Evolutionary conservation across 2,797 vertebrate genomes (phyloP).

Genomic region (Crenuchus spilurus): DNA sequence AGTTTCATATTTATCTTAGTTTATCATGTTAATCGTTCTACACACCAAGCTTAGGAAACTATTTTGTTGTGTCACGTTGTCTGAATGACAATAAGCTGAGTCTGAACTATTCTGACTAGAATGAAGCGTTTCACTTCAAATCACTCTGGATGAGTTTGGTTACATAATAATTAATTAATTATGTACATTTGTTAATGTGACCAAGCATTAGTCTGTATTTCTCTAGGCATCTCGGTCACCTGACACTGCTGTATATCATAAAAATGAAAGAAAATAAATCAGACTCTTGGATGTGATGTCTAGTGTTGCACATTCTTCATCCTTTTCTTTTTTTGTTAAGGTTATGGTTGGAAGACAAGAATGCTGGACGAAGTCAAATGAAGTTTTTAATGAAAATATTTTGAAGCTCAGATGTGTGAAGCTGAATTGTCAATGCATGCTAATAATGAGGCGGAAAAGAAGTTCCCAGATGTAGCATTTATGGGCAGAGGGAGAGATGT

Average conservation of each 20-base stretch:
- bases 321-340: conserved; percentile 99
- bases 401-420: conserved; percentile 98
- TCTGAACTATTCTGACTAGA: too few species aligned
- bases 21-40: too few species aligned
- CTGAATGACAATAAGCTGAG: too few species aligned
- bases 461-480: conserved; percentile 67
- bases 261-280: not conserved
- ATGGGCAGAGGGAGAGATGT: conserved; percentile 75
- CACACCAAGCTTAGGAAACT: too few species aligned
- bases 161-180: too few species aligned
- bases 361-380: conserved; percentile 98
- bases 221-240: too few species aligned
- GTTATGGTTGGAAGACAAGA: conserved; percentile 99
- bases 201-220: too few species aligned
- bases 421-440: conserved; percentile 93
- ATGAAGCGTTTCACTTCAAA: too few species aligned
- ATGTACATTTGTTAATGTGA: too few species aligned
- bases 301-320: conserved; percentile 92
- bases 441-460: conserved; percentile 65
- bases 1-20: too few species aligned
- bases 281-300: conserved; percentile 75
- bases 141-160: not conserved
- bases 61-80: too few species aligned
- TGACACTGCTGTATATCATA: too few species aligned
- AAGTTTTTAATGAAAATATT: conserved; percentile 96